Conservation (phyloP, 2,797 vertebrate species). For the Catostomus latipinnis region DNA sequence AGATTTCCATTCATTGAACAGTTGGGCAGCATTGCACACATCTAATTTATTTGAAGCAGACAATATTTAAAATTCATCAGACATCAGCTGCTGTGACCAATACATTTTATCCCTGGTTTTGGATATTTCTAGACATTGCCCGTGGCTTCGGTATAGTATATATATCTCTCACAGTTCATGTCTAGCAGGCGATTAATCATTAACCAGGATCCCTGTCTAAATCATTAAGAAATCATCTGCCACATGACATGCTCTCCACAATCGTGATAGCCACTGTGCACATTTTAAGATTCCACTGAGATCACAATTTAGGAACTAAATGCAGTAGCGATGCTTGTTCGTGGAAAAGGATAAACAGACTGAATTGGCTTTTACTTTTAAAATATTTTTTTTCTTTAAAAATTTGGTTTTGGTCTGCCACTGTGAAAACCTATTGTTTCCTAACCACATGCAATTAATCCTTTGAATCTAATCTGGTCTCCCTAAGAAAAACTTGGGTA, state of each 20-base stretch:
- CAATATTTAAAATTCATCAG: not conserved
- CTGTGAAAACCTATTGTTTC: not conserved
- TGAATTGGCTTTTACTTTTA: no score
- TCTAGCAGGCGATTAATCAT: conserved; percentile 36
- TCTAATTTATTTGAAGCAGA: not conserved
- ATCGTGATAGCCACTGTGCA: not conserved
- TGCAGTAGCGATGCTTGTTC: not conserved
- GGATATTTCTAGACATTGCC: conserved; percentile 6
- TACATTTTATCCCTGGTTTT: not conserved
- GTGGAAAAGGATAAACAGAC: not conserved
- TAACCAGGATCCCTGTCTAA: conserved; percentile 15
- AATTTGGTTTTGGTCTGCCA: no score
- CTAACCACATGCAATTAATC: not conserved
- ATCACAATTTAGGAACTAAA: not conserved
- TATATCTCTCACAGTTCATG: conserved; percentile 45
- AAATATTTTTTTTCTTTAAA: no score
- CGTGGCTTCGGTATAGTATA: not conserved
- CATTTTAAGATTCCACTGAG: no score
- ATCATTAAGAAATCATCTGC: not conserved
- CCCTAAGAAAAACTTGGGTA: not conserved
- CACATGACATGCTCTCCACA: not conserved
- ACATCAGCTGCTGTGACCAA: not conserved
- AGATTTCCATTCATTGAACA: not conserved
- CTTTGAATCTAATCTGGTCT: not conserved
- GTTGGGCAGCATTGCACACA: not conserved